phyloP scores from a whole-genome alignment of 2,113 vertebrate species.

The Clarias magur region DNA sequence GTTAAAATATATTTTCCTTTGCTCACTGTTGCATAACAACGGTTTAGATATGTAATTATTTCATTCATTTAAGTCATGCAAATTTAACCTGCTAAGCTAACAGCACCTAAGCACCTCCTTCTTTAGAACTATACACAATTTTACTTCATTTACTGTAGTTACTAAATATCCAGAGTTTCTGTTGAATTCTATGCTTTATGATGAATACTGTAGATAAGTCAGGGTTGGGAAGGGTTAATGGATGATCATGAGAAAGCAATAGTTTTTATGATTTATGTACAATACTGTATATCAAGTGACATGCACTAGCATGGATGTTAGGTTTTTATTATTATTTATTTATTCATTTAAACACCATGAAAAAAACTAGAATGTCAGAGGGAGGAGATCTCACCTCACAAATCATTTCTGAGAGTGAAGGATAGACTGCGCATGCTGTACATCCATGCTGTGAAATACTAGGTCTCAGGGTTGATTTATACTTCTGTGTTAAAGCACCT shows the following conservation, averaged over 20 bases:
- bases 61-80: no score
- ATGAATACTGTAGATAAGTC: not conserved
- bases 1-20: not conserved
- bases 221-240: not conserved
- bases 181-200: not conserved
- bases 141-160: not conserved
- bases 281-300: not conserved
- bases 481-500: not conserved
- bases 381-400: not conserved
- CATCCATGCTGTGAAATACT: not conserved
- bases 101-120: not conserved
- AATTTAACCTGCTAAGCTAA: no score
- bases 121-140: not conserved
- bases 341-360: not conserved
- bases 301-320: not conserved
- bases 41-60: not conserved
- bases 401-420: not conserved
- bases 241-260: not conserved
- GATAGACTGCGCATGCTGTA: not conserved
- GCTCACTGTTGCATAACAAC: not conserved
- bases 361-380: not conserved
- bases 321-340: not conserved
- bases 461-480: not conserved
- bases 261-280: not conserved
- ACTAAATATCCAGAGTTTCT: not conserved